Conservation (phyloP, 2,888 invertebrate species). For the Drosophila flavopinicola region DNA sequence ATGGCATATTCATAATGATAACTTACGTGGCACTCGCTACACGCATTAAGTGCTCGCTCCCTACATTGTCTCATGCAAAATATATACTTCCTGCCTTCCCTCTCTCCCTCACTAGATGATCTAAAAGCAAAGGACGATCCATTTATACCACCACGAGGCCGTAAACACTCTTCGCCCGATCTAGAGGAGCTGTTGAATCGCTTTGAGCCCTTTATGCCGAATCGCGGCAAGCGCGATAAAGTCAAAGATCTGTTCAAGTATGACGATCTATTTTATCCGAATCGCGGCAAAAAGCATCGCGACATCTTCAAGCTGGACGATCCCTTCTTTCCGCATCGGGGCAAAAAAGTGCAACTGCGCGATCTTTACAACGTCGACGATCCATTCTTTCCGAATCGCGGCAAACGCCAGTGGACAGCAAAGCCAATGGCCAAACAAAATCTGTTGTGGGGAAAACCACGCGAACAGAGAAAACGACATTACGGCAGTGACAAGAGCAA, state of each 20-base stretch:
- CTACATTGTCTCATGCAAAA: background rate
- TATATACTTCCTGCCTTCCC: background rate
- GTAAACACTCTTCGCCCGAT: conserved; percentile 79
- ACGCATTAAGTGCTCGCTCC: conserved; percentile 18
- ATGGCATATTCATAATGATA: conserved; percentile 30
- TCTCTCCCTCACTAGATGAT: conserved; percentile 38
- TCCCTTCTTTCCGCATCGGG: conserved; percentile 83
- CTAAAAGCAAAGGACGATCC: conserved; percentile 67
- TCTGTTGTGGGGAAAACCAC: conserved; percentile 38
- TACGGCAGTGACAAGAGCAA: conserved; percentile 27
- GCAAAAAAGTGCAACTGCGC: conserved; percentile 81
- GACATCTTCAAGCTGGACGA: conserved; percentile 67
- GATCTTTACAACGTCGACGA: conserved; percentile 83
- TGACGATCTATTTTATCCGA: conserved; percentile 83
- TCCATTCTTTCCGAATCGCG: conserved; percentile 83
- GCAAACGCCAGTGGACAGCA: conserved; percentile 56
- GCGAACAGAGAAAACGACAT: conserved; percentile 39
- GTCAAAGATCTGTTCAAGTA: conserved; percentile 83
- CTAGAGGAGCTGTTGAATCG: conserved; percentile 74
- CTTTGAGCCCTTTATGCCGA: conserved; percentile 83
- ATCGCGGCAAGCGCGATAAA: conserved; percentile 84
- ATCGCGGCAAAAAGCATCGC: conserved; percentile 82
- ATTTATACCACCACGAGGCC: conserved; percentile 83
- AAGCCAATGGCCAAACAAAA: conserved; percentile 5
- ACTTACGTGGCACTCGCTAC: conserved; percentile 12